Percentiles rank a stretch among this genome's conserved stretches.
phyloP scores from a whole-genome alignment of 2,797 vertebrate genomes.

The Rousettus madagascariensis region DNA sequence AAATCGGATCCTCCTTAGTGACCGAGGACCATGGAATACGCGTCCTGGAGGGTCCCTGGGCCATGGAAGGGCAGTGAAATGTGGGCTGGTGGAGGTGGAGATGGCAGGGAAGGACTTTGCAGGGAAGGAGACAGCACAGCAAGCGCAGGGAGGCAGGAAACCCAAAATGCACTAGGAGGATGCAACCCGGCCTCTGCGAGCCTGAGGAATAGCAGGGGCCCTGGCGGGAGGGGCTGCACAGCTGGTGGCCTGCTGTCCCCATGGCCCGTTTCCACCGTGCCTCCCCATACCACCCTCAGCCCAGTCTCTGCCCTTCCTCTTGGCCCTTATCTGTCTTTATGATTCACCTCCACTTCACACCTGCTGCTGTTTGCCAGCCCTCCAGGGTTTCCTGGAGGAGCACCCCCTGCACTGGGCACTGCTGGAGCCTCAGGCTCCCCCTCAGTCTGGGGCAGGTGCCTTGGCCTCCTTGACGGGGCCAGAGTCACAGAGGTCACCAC shows the following conservation, averaged over 20 bases:
- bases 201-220: fast-evolving
- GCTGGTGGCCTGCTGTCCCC: not conserved
- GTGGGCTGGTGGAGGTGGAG: not conserved
- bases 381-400: constrained; percentile 31
- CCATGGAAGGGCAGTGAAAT: not conserved
- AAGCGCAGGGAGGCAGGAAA: not conserved
- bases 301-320: not conserved
- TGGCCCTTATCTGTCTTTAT: constrained; percentile 57
- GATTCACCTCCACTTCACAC: constrained; percentile 12
- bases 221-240: not conserved
- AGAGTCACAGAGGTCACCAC: not conserved
- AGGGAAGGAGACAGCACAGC: not conserved
- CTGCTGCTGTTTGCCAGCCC: constrained; percentile 52
- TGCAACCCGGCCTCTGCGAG: not conserved
- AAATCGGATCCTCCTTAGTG: not conserved
- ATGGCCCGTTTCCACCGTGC: not conserved
- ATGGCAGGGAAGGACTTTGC: not conserved
- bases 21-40: not conserved
- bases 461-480: not conserved
- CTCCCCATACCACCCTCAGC: not conserved
- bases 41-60: not conserved
- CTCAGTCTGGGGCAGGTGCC: not conserved
- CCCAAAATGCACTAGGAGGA: fast-evolving
- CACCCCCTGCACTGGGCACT: not conserved
- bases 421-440: not conserved